Evolutionary conservation across 2,888 invertebrate species (phyloP).

Genomic region (Chymomyza fuscimana): DNA sequence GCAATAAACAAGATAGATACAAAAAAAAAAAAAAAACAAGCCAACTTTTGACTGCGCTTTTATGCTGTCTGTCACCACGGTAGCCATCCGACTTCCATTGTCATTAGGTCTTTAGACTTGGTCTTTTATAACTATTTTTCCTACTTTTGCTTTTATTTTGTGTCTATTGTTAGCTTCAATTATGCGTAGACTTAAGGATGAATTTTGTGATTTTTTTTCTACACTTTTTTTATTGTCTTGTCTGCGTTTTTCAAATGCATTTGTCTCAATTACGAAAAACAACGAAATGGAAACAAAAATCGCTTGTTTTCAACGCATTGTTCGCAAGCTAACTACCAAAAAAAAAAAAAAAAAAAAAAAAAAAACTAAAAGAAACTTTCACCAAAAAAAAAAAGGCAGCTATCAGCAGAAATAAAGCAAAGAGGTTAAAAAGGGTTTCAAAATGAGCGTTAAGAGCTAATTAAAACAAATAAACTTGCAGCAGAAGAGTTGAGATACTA

Average conservation of each 20-base stretch:
- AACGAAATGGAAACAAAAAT: constrained; percentile 41
- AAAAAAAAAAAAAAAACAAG: background rate
- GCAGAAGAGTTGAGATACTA: constrained; percentile 15
- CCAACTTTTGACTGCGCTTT: background rate
- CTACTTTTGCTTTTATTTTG: background rate
- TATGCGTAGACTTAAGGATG: background rate
- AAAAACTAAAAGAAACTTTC: constrained; percentile 55
- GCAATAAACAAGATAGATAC: background rate
- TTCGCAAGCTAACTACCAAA: constrained; percentile 45
- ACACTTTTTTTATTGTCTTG: constrained; percentile 26
- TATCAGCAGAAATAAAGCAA: background rate
- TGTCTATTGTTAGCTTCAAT: constrained; percentile 1
- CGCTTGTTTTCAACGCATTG: constrained; percentile 66
- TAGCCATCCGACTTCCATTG: background rate
- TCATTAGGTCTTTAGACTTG: background rate
- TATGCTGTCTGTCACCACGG: constrained; percentile 7
- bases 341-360: constrained; percentile 10
- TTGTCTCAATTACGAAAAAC: constrained; percentile 68
- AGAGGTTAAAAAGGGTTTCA: constrained; percentile 14
- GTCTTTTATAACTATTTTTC: background rate
- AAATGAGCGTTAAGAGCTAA: constrained; percentile 51
- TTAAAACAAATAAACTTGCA: constrained; percentile 70
- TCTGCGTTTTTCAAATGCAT: constrained; percentile 66
- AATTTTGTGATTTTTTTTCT: constrained; percentile 9
- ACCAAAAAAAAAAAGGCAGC: constrained; percentile 56